Percentiles rank a stretch among this genome's conserved stretches.
phyloP scores from a whole-genome alignment of 2,888 invertebrate genomes.

The Schizaphis graminum region DNA sequence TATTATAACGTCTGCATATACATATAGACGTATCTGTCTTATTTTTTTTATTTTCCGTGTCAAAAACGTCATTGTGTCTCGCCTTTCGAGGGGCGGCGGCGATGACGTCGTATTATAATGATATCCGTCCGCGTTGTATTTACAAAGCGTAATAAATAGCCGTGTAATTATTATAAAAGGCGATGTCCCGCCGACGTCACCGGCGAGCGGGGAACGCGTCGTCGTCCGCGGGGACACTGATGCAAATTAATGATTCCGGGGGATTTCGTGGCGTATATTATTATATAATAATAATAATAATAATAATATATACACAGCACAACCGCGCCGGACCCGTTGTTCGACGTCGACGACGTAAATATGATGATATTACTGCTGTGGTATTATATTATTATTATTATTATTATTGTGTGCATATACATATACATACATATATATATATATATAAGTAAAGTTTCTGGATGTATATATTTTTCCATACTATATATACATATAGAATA shows the following conservation, averaged over 20 bases:
- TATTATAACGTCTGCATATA: neutral
- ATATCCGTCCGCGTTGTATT: slow-evolving; percentile 61
- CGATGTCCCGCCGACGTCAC: slow-evolving; percentile 22
- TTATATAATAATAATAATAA: neutral
- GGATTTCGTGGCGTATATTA: slow-evolving; percentile 49
- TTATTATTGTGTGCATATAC: neutral
- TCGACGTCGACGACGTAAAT: slow-evolving; percentile 40
- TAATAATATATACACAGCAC: neutral
- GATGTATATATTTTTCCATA: neutral
- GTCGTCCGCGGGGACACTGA: slow-evolving; percentile 53
- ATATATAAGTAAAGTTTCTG: neutral
- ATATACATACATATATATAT: neutral
- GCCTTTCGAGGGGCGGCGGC: slow-evolving; percentile 24
- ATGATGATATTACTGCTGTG: neutral
- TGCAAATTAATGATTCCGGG: slow-evolving; percentile 64
- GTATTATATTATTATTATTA: slow-evolving; percentile 7
- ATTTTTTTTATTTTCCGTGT: slow-evolving; percentile 33
- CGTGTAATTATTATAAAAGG: slow-evolving; percentile 66
- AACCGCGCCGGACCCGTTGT: slow-evolving; percentile 51
- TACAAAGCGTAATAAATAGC: slow-evolving; percentile 65
- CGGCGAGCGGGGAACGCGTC: neutral
- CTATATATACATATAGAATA: neutral
- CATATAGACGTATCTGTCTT: slow-evolving; percentile 40
- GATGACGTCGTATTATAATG: slow-evolving; percentile 57
- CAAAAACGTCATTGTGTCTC: slow-evolving; percentile 60